These are phyloP conservation scores for Contarinia nasturtii DNA, from an alignment of 1,140 invertebrate genomes.

Conservation along the genomic window DNA sequence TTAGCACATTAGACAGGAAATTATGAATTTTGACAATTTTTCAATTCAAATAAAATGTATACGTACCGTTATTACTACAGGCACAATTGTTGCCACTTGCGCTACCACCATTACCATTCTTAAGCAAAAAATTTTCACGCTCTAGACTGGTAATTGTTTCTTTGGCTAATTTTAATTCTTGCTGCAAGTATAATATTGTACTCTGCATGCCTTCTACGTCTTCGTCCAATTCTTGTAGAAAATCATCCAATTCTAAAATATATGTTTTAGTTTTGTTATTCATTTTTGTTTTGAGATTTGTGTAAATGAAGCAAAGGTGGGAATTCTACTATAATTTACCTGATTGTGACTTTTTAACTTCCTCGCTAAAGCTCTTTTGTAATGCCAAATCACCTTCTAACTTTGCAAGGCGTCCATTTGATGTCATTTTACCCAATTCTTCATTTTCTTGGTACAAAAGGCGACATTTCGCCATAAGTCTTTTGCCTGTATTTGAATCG, in stretches of 20 bases:
- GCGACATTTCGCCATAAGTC: conserved; percentile 93
- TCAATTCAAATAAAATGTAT: too few species aligned
- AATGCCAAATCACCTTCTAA: conserved; percentile 87
- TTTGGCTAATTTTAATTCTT: conserved; percentile 64
- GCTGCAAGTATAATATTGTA: conserved; percentile 85
- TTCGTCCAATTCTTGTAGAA: conserved; percentile 88
- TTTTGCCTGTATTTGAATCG: conserved; percentile 93
- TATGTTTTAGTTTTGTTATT: background rate
- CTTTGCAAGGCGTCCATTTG: conserved; percentile 85
- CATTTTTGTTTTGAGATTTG: background rate
- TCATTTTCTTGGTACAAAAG: conserved; percentile 97
- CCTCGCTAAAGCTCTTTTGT: conserved; percentile 87
- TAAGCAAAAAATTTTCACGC: conserved; percentile 15
- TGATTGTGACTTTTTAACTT: conserved; percentile 92
- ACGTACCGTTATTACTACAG: conserved; percentile 2
- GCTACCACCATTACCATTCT: conserved; percentile 5
- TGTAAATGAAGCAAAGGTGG: background rate
- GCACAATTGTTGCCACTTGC: background rate
- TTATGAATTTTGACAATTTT: background rate
- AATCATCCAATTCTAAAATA: conserved; percentile 75
- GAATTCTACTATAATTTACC: conserved; percentile 31
- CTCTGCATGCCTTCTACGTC: conserved; percentile 97
- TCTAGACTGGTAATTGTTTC: conserved; percentile 28
- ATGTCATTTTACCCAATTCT: conserved; percentile 88
- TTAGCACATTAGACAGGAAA: background rate